phyloP scores from a whole-genome alignment of 1,140 invertebrate species.

The Drosophila malerkotliana region DNA sequence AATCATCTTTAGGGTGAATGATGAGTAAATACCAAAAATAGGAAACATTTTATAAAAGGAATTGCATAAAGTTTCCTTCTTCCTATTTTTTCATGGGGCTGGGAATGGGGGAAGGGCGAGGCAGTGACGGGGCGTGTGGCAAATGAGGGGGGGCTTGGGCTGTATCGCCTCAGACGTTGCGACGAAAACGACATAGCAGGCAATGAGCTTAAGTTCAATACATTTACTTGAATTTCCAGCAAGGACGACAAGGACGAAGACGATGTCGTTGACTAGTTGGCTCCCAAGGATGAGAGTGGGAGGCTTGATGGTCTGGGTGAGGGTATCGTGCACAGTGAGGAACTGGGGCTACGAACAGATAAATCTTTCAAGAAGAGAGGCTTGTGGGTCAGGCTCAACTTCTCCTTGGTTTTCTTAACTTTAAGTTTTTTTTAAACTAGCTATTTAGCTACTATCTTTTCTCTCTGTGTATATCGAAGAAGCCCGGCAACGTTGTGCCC shows the following conservation, averaged over 20 bases:
- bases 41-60: conserved; percentile 76
- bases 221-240: conserved; percentile 78
- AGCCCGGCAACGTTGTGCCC: conserved; percentile 49
- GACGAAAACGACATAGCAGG: conserved; percentile 65
- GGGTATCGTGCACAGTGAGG: neutral
- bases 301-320: neutral
- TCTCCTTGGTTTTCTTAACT: too few relatives aligned
- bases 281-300: conserved; percentile 42
- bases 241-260: conserved; percentile 50
- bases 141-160: conserved; percentile 9
- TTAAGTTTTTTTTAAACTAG: too few relatives aligned
- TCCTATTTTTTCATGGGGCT: conserved; percentile 6
- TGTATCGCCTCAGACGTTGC: conserved; percentile 46
- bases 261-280: conserved; percentile 76
- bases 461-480: conserved; percentile 3
- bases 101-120: neutral
- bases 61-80: conserved; percentile 68
- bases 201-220: conserved; percentile 82
- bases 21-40: conserved; percentile 51
- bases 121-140: conserved; percentile 1
- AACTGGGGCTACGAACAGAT: neutral
- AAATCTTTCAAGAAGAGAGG: too few relatives aligned
- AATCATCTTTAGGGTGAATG: conserved; percentile 39
- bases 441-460: neutral
- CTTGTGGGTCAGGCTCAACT: too few relatives aligned